Evolutionary conservation across 2,888 invertebrate genomes (phyloP), one percentile per base, ranked within the genome.

Genomic region (Chrysodeixis includens): DNA sequence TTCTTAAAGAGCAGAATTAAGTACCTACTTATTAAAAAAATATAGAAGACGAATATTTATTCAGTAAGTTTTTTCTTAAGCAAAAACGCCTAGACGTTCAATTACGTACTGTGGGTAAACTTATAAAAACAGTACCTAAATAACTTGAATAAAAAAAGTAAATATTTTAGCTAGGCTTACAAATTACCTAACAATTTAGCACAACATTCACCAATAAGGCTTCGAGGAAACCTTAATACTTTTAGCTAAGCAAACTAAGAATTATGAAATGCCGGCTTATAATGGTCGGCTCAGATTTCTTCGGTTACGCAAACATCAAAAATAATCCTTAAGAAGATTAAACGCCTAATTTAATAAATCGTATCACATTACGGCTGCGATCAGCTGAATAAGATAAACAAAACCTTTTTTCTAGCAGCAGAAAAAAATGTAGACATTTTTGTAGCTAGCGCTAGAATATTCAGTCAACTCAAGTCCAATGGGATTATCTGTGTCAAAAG

Each of bases 261-360:
- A 67, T 62, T 69, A 40, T 65, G 69, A 16, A 78, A 46, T 49
- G 55, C 9, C 49, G 44, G 54, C 79, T 58, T 51, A 60, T 81
- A 78, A 78, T 12, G 52, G 32, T 32, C 9, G 62, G 55, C 61
- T 76, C 76, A 62, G 75, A 78, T 81, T 78, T 67, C 65, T 44
- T 49, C 58, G 60, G 75, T 78, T 62, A 67, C 56, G 62, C 54
- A 56, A 72, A 56, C 61, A 14, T n/a, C 12, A 53, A 26, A 56
- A 62, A 76, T 53, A 65, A 69, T 46, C 55, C 56, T n/a, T 22
- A 32, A 77, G 46, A 20, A 53, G 62, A 79, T 78, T 78, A 69
- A 40, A 14, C 16, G 7, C 56, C 52, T 66, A 62, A 71, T 73
- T 76, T 18, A 76, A 76, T 76, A 66, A 44, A 20, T 8, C 40